Evolutionary conservation across 2,113 vertebrate genomes (phyloP), one percentile per base, ranked within the genome.

Genomic region (Hippocampus comes): DNA sequence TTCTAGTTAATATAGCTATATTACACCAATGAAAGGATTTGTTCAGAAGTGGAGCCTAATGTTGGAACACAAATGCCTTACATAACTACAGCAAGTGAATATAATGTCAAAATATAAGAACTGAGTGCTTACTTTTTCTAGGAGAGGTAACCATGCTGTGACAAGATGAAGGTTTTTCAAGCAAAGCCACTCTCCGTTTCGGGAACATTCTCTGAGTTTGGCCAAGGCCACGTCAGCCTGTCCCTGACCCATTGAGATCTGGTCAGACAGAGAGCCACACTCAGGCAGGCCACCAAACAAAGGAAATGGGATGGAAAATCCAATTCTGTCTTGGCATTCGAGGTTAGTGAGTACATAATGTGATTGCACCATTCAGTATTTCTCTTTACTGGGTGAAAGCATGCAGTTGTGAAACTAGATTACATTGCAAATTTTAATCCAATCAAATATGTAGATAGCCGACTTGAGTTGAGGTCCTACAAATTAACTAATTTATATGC

Each of bases 221-320:
- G 95, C 95, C 86, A 98, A 91, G 67, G 97, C 97, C 84, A 97
- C 81, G 64, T 98, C 97, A 77, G 97, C 95, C 89, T 99, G 97
- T 75, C 97, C 97, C 87, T 99, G 97, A 71, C 97, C 97, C 97
- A 99, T 97, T 20, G 97, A 97, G 88, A 99, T 94, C 97, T 99
- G 83, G 51, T 87, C 38, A 83, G 70, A 88, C 66, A 85, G 68
- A 75, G 30, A 38, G 10, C 27, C 42, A 63, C 2, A 68, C 38
- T 18, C 34, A 71, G 51, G 63, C 6, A 61, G 42, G 68, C 43
- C 3, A 59, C 77, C 63, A 79, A 77, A 76, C 27, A 78, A 59
- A 81, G 60, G 43, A 70, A 79, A 48, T 71, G 46, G 38, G 46
- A 84, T 63, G 46, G 34, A 86, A 76, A 64, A 82, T 80, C 14